Conservation (phyloP, 1,140 invertebrate species). For the Pemphigus obesinymphae region DNA sequence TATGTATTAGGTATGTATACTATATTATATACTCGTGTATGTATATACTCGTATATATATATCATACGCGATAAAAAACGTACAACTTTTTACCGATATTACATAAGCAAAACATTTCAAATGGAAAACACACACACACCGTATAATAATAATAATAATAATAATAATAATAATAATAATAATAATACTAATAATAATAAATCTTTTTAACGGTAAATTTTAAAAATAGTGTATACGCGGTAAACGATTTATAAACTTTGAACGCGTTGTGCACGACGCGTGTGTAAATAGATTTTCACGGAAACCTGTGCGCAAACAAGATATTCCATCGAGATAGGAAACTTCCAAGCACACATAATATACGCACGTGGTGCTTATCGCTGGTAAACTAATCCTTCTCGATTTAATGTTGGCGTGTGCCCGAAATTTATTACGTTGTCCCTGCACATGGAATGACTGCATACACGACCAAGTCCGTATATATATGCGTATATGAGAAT, state of each 20-base stretch:
- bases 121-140: background rate
- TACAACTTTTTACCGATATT: background rate
- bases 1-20: too few species aligned
- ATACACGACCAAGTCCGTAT: background rate
- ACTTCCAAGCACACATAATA: background rate
- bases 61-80: too few species aligned
- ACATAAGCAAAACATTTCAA: background rate
- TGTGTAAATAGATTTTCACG: constrained; percentile 20
- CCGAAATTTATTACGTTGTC: background rate
- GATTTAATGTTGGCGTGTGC: constrained; percentile 10
- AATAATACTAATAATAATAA: background rate
- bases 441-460: background rate
- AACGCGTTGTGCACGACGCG: constrained; percentile 4
- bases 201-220: constrained; percentile 22
- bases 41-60: too few species aligned
- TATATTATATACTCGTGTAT: too few species aligned
- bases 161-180: background rate
- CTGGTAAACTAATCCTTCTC: constrained; percentile 4
- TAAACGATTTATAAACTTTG: constrained; percentile 30
- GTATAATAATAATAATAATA: too few species aligned
- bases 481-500: too few species aligned
- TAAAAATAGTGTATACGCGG: background rate
- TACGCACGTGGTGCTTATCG: constrained; percentile 11
- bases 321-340: constrained; percentile 11
- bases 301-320: background rate